These are phyloP conservation scores for Clarias gariepinus DNA, from an alignment of 2,113 vertebrate species.

Conservation along the genomic window DNA sequence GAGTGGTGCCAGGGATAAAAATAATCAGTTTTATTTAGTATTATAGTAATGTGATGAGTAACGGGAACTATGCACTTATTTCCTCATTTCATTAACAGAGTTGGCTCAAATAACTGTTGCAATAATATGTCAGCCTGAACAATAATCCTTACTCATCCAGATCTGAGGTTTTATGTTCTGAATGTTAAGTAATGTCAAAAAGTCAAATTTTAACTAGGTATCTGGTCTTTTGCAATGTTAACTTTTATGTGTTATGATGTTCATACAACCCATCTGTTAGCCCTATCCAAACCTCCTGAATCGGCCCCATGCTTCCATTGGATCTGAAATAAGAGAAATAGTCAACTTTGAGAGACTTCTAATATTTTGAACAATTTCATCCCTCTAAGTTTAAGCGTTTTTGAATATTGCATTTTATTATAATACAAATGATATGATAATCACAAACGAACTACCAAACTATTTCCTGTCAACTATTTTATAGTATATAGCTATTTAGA, in stretches of 20 bases:
- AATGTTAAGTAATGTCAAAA: slow-evolving; percentile 34
- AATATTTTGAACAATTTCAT: background rate
- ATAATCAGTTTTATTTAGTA: background rate
- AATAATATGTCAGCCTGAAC: slow-evolving; percentile 66
- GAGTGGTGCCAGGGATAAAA: slow-evolving; percentile 11
- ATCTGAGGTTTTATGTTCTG: slow-evolving; percentile 35
- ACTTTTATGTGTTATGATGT: background rate
- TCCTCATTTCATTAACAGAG: slow-evolving; percentile 51
- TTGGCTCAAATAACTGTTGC: slow-evolving; percentile 62
- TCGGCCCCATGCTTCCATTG: slow-evolving; percentile 2
- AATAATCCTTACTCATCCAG: slow-evolving; percentile 15
- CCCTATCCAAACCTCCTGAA: background rate
- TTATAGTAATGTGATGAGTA: slow-evolving; percentile 18
- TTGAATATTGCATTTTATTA: background rate
- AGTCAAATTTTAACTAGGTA: background rate
- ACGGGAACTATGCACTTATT: slow-evolving; percentile 75
- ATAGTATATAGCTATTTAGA: slow-evolving; percentile 8
- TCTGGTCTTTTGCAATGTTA: slow-evolving; percentile 8
- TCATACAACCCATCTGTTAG: background rate
- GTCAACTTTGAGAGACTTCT: background rate
- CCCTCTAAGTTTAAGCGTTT: background rate
- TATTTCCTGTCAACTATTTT: background rate
- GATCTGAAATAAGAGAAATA: slow-evolving; percentile 13
- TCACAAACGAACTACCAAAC: background rate
- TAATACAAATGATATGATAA: slow-evolving; percentile 1